Percentiles rank a stretch among this genome's conserved stretches.
Conservation (phyloP, 2,888 invertebrate species). For the Rotaria macrura region DNA sequence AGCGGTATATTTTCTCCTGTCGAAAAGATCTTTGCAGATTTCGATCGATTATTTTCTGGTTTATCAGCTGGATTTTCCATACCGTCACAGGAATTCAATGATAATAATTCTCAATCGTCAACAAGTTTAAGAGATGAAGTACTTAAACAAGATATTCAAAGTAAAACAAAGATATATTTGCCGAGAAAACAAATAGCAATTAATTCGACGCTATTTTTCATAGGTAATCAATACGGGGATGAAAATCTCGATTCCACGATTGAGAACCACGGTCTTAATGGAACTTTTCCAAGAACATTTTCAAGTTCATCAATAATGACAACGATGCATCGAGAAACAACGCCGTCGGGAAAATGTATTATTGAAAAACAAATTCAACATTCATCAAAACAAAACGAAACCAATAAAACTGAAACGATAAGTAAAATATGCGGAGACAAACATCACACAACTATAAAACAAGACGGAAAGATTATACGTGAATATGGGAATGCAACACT, state of each 20-base stretch:
- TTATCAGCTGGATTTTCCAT: neutral
- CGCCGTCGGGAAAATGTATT: neutral
- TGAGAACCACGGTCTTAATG: neutral
- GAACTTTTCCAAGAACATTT: neutral
- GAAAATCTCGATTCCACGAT: neutral
- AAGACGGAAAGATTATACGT: neutral
- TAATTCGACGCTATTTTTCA: neutral
- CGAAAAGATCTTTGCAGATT: neutral
- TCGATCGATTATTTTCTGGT: neutral
- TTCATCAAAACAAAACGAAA: neutral
- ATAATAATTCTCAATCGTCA: neutral
- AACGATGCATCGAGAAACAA: neutral
- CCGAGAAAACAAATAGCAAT: neutral
- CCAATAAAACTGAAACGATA: neutral
- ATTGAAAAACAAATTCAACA: neutral
- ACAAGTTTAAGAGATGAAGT: neutral
- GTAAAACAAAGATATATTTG: neutral
- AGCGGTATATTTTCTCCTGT: neutral
- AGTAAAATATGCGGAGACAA: neutral
- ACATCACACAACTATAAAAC: neutral
- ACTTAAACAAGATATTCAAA: neutral
- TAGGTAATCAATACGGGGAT: neutral
- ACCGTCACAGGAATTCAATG: neutral
- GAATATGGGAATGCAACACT: conserved; percentile 4
- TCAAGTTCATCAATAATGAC: neutral